Conservation (phyloP, 2,888 invertebrate genomes). For the Nemurella pictetii region DNA sequence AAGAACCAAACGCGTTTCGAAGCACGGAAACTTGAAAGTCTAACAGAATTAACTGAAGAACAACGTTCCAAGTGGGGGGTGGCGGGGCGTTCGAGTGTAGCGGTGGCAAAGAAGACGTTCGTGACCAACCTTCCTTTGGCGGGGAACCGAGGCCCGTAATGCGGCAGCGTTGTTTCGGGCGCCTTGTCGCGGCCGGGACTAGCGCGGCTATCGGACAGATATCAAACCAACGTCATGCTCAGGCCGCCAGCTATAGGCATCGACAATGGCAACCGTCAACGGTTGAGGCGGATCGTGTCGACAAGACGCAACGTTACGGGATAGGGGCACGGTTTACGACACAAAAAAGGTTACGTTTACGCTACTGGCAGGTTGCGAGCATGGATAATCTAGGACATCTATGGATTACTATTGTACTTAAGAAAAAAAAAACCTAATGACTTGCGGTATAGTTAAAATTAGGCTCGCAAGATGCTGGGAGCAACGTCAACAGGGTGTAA, state of each 20-base stretch:
- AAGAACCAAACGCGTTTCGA: neutral
- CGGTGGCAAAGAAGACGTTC: constrained; percentile 28
- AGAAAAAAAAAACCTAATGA: no score
- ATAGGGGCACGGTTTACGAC: neutral
- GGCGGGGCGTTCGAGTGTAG: neutral
- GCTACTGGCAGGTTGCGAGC: no score
- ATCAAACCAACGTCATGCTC: constrained; percentile 54
- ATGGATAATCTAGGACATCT: neutral
- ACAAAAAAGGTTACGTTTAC: neutral
- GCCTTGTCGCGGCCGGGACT: constrained; percentile 84
- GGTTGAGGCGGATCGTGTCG: neutral
- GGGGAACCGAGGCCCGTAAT: constrained; percentile 89
- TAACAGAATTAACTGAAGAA: constrained; percentile 1
- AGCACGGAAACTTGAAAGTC: neutral
- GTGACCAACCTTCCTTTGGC: constrained; percentile 75
- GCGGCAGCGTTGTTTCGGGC: constrained; percentile 75
- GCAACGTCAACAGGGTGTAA: no score
- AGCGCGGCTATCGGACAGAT: constrained; percentile 71
- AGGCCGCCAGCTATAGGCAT: neutral
- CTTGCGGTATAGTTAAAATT: no score
- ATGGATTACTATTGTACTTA: no score
- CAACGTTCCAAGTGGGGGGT: neutral
- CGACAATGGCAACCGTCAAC: constrained; percentile 4
- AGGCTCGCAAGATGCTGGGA: no score
- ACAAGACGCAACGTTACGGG: constrained; percentile 1